These are phyloP conservation scores for Neolamprologus toae DNA, from an alignment of 2,113 vertebrate genomes.

Conservation along the genomic window DNA sequence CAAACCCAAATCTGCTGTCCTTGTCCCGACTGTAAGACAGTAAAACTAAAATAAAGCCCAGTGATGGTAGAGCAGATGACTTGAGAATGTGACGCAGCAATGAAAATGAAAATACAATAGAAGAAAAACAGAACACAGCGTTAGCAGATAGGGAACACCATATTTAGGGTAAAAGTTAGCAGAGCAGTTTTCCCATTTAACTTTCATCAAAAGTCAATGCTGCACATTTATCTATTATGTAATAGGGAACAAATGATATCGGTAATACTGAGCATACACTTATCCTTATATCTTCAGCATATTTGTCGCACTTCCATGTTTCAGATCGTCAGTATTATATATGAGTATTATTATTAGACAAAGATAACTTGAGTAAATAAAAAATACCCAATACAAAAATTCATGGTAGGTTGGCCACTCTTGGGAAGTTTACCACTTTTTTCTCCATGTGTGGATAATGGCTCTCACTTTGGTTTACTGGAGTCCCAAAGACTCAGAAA, in stretches of 20 bases:
- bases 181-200: background rate
- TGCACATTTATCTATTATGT: background rate
- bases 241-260: background rate
- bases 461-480: background rate
- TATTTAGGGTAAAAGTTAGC: background rate
- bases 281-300: background rate
- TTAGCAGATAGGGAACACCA: background rate
- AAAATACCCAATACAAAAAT: background rate
- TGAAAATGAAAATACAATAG: background rate
- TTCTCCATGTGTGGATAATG: background rate
- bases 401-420: background rate
- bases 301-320: background rate
- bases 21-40: background rate
- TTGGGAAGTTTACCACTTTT: background rate
- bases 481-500: background rate
- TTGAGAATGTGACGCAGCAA: background rate
- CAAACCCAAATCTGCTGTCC: background rate
- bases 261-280: background rate
- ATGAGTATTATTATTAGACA: background rate
- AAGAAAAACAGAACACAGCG: background rate
- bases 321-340: background rate
- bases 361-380: background rate
- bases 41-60: background rate
- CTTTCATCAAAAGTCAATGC: background rate
- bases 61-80: background rate